Evolutionary conservation across 1,140 invertebrate species (phyloP).

Genomic region (Chlorops oryzae): DNA sequence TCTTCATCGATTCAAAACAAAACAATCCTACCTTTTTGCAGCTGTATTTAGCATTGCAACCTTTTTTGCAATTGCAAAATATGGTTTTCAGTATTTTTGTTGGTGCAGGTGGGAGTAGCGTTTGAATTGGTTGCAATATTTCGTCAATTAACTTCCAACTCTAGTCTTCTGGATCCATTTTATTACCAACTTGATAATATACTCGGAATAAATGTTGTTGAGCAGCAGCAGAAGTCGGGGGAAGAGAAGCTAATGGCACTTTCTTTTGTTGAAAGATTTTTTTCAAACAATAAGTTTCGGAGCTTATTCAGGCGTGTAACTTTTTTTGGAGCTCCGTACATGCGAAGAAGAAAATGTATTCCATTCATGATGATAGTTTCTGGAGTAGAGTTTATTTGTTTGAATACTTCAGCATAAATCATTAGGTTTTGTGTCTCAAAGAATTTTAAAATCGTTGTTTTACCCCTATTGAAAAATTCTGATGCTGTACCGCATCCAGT

Average conservation of each 20-base stretch:
- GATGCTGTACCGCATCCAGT: slow-evolving; percentile 27
- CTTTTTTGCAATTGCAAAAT: no score
- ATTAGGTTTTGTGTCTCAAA: slow-evolving; percentile 38
- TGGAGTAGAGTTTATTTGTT: slow-evolving; percentile 28
- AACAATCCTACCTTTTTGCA: not conserved
- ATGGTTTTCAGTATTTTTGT: not conserved
- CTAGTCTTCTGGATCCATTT: not conserved
- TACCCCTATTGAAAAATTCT: slow-evolving; percentile 34
- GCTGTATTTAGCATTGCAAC: not conserved
- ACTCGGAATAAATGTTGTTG: not conserved
- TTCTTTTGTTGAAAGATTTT: not conserved
- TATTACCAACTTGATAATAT: not conserved
- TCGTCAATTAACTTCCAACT: not conserved
- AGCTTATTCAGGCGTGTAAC: slow-evolving; percentile 27
- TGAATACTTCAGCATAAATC: slow-evolving; percentile 34
- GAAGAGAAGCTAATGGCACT: not conserved
- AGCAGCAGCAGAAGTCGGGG: not conserved
- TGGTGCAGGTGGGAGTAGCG: not conserved
- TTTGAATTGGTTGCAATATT: not conserved
- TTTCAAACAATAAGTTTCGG: not conserved
- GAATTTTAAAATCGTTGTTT: slow-evolving; percentile 36
- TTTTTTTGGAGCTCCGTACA: slow-evolving; percentile 41
- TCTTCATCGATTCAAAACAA: no score
- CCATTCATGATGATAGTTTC: slow-evolving; percentile 28
- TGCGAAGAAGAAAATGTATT: slow-evolving; percentile 34